Evolutionary conservation across 2,113 vertebrate genomes (phyloP), one percentile per base, ranked within the genome.

Genomic region (Saiga tatarica): DNA sequence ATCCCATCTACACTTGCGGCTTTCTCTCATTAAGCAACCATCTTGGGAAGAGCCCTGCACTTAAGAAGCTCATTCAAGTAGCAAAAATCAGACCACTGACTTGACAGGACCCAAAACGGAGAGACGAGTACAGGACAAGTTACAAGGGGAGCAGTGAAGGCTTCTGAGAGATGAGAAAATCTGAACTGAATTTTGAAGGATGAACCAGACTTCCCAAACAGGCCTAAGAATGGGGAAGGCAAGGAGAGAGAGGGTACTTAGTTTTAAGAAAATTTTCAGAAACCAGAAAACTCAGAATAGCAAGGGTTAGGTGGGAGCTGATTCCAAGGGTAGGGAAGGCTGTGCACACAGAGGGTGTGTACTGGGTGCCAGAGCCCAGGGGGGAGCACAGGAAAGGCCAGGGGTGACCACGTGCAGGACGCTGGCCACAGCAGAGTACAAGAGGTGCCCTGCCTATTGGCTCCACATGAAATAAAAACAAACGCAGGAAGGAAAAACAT

Each of bases 341-440:
- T 64, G 7, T n/a, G 39, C 33, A 23, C 10, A 85, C 6, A 28
- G 7, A 0, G 13, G 6, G 4, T 12, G 3, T 1, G 4, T 17
- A 8, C 47, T 8, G 5, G 45, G 39, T 28, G 13, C 23, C n/a
- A 15, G 33, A 52, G 30, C 12, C 16, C 10, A 64, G 60, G 39
- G 39, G 23, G 87, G 50, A 23, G 71, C 25, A 1, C 11, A 9
- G 45, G 36, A 47, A 45, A 2, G 50, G 33, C 25, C 36, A 62
- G 30, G 12, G 26, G 1, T 7, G 2, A 26, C 16, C 11, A 7
- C 0, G 2, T 10, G 25, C 62, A 55, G 79, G 60, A 50, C 10
- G n/a, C 42, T 21, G 57, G 78, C 3, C 25, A 9, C 3, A 23
- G 59, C n/a, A 14, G n/a, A 15, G 45, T 26, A 23, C 25, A 28